Base-by-base conservation (phyloP, 2,113 vertebrate genomes). In the Falcunculus frontatus region DNA sequence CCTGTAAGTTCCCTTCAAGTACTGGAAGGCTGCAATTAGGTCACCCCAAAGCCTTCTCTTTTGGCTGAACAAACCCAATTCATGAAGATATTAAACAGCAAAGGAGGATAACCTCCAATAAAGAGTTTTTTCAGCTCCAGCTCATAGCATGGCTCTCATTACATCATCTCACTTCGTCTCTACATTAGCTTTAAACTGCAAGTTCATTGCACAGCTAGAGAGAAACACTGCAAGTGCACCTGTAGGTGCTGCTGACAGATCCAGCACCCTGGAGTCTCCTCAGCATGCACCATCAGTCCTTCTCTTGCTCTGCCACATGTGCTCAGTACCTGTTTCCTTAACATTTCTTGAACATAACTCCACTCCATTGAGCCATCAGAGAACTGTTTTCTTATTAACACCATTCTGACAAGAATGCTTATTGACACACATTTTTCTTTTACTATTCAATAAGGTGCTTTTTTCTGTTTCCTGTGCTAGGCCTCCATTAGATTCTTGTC, bases 231-330 rank as follows among this genome's bases (percentile, higher is more conserved):
- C 11, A 78, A 81, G 49, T 1, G 3, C 33, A 26, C 14, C 30
- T 72, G 26, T 20, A 22, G 30, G n/a, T 25, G 29, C 33, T 70
- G 57, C 35, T 37, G 33, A 64, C 35, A 82, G 47, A 91, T 35
- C 29, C 35, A 55, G 33, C 47, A 67, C 21, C 7, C 37, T 37
- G 9, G 8, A 57, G 8, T 35, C 56, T 41, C 59, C 4, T 4
- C 52, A 81, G 50, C 29, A 57, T 1, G 4, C 7, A 9, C 1
- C 1, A 65, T 46, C 32, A 21, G 13, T 1, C 1, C 26, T 70
- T 67, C 47, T 84, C 47, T 42, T 87, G 35, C 33, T 78, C 29
- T 44, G 19, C 32, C 44, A 73, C 67, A 11, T 10, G 13, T 25
- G 68, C 72, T 83, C 72, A 46, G 10, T 29, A 13, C 11, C 27